Conservation (phyloP, 2,113 vertebrate genomes). For the Hemibagrus wyckioides region DNA sequence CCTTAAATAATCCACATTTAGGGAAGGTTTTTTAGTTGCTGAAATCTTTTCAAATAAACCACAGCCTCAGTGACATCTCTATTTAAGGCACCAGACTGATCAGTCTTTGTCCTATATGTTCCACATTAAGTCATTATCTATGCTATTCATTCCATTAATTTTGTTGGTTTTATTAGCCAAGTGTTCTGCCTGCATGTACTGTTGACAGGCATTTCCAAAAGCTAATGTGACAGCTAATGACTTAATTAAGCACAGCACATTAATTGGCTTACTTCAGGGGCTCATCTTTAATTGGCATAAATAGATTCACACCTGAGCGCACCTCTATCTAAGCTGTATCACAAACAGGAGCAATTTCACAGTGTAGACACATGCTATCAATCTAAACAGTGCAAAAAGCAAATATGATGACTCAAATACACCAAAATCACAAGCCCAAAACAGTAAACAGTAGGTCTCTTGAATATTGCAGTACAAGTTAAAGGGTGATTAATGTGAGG, state of each 20-base stretch:
- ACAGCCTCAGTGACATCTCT: conserved; percentile 83
- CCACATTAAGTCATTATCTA: conserved; percentile 97
- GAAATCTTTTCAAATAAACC: conserved; percentile 71
- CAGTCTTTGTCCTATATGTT: conserved; percentile 84
- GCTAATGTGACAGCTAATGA: conserved; percentile 97
- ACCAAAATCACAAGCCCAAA: not conserved
- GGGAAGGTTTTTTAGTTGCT: not conserved
- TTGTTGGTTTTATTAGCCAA: conserved; percentile 91
- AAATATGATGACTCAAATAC: not conserved
- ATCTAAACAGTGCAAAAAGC: not conserved
- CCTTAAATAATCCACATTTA: not conserved
- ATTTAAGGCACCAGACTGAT: conserved; percentile 82
- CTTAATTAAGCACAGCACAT: conserved; percentile 91
- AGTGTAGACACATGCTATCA: not conserved
- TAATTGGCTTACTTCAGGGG: conserved; percentile 96
- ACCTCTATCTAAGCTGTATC: conserved; percentile 72
- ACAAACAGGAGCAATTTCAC: conserved; percentile 53
- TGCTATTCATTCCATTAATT: conserved; percentile 94
- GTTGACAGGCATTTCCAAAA: conserved; percentile 87
- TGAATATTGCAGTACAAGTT: conserved; percentile 63
- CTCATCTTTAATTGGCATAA: conserved; percentile 94
- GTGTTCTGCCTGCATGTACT: conserved; percentile 79
- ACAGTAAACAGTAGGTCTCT: conserved; percentile 40
- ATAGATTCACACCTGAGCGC: conserved; percentile 95
- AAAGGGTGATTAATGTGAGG: conserved; percentile 72